Conservation (phyloP, 2,888 invertebrate species). For the Dendrolimus houi region DNA sequence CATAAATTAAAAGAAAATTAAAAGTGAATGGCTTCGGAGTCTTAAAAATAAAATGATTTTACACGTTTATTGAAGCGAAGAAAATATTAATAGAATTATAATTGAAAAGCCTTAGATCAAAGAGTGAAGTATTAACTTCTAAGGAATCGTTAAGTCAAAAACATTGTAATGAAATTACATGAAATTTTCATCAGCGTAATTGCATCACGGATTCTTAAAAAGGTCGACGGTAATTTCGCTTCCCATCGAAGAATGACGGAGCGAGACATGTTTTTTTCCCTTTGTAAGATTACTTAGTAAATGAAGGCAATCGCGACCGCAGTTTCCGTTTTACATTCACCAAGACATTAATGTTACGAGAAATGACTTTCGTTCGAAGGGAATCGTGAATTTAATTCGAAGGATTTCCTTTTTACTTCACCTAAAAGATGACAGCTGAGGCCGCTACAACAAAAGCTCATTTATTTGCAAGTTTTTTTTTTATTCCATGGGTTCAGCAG, state of each 20-base stretch:
- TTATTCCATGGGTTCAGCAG: too few species aligned
- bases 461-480: too few species aligned
- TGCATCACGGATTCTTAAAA: slow-evolving; percentile 5
- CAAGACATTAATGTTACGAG: slow-evolving; percentile 4
- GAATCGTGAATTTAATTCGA: background rate
- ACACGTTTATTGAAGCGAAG: too few species aligned
- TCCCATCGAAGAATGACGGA: slow-evolving; percentile 7
- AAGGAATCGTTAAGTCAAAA: background rate
- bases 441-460: too few species aligned
- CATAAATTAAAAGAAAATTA: too few species aligned
- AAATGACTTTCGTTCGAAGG: background rate
- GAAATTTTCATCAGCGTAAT: background rate
- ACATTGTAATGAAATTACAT: background rate
- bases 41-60: too few species aligned
- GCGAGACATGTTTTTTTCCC: slow-evolving; percentile 8
- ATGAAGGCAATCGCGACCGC: slow-evolving; percentile 7
- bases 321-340: slow-evolving; percentile 5
- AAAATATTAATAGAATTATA: too few species aligned
- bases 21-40: too few species aligned
- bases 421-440: too few species aligned
- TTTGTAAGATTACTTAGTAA: slow-evolving; percentile 6
- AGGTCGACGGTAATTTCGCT: slow-evolving; percentile 9
- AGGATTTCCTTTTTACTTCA: background rate
- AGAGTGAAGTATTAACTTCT: too few species aligned
- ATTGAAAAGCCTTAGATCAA: too few species aligned